Evolutionary conservation across 1,140 invertebrate genomes (phyloP).

Genomic region (Homalodisca vitripennis): DNA sequence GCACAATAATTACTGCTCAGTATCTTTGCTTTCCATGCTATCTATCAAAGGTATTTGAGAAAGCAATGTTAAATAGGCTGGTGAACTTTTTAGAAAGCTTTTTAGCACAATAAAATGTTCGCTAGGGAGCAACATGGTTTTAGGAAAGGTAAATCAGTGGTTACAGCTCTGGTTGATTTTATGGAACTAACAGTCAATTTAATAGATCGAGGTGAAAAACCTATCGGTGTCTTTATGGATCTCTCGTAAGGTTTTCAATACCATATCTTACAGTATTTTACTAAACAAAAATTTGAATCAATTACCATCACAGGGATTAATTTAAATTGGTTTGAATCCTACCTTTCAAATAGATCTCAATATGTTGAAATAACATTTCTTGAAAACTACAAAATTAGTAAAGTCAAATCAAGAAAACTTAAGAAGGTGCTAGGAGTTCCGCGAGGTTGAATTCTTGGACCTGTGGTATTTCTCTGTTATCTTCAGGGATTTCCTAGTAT

Average conservation of each 20-base stretch:
- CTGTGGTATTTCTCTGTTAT: neutral
- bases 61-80: too few species aligned
- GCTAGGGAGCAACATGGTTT: neutral
- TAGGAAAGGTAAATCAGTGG: neutral
- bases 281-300: neutral
- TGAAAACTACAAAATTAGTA: neutral
- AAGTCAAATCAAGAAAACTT: neutral
- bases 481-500: too few species aligned
- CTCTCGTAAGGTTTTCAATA: neutral
- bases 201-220: neutral
- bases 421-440: neutral
- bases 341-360: too few species aligned
- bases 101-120: slow-evolving; percentile 40
- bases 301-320: neutral
- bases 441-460: neutral
- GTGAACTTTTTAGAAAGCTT: too few species aligned
- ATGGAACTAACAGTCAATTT: neutral
- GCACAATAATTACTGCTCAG: too few species aligned
- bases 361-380: neutral
- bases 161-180: neutral
- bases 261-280: neutral
- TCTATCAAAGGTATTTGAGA: too few species aligned
- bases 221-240: neutral
- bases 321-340: neutral
- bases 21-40: too few species aligned